Evolutionary conservation across 2,797 vertebrate species (phyloP).

Genomic region (Halcyon badia): DNA sequence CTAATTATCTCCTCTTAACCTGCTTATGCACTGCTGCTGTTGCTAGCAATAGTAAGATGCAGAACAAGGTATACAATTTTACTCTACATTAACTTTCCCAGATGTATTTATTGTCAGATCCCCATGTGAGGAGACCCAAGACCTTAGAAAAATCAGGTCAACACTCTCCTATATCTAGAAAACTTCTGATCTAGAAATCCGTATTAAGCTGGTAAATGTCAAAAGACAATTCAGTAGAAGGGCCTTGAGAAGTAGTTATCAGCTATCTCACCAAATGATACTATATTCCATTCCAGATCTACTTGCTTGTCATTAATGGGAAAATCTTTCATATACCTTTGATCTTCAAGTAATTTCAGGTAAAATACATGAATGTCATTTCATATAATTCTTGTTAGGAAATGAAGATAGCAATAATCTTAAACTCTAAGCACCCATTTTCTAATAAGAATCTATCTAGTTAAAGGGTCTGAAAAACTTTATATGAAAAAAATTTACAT

Average conservation of each 20-base stretch:
- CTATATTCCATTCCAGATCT: background rate
- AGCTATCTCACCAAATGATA: background rate
- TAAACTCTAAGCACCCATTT: background rate
- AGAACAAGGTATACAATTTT: background rate
- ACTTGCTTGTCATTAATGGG: background rate
- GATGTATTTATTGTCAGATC: background rate
- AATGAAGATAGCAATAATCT: conserved; percentile 10
- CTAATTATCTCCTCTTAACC: background rate
- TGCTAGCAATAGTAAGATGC: background rate
- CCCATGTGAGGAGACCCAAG: background rate
- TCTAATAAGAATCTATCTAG: background rate
- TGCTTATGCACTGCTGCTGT: background rate
- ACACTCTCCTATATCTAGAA: background rate
- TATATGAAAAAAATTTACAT: background rate
- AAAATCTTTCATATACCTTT: conserved; percentile 16
- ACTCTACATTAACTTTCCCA: background rate
- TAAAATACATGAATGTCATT: background rate
- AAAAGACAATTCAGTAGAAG: background rate
- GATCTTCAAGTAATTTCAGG: conserved; percentile 36
- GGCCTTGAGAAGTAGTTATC: background rate
- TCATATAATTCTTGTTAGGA: background rate
- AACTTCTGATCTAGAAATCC: background rate
- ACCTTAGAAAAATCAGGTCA: background rate
- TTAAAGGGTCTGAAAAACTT: background rate
- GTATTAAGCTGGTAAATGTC: background rate